Evolutionary conservation across 2,888 invertebrate species (phyloP).

Genomic region (Catocala nupta): DNA sequence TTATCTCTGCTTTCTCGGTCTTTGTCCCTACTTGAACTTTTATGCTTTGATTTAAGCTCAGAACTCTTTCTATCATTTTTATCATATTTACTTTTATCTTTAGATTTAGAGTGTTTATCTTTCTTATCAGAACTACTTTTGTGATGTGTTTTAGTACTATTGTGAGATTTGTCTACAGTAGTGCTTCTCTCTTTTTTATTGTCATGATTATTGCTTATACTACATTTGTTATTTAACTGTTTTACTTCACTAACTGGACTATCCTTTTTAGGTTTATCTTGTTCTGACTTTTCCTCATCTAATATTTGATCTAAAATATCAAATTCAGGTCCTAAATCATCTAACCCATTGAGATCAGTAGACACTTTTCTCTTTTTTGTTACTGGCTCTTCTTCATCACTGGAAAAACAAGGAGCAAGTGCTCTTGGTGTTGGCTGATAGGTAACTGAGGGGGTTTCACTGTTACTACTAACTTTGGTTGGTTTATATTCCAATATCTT

Average conservation of each 20-base stretch:
- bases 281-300: slow-evolving; percentile 76
- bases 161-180: slow-evolving; percentile 44
- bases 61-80: slow-evolving; percentile 56
- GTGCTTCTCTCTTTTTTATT: slow-evolving; percentile 42
- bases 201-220: slow-evolving; percentile 50
- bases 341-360: slow-evolving; percentile 77
- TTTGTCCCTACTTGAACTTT: slow-evolving; percentile 71
- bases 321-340: slow-evolving; percentile 83
- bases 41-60: slow-evolving; percentile 67
- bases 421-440: slow-evolving; percentile 83
- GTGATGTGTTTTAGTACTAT: slow-evolving; percentile 55
- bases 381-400: slow-evolving; percentile 83
- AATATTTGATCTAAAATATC: slow-evolving; percentile 84
- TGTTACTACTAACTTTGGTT: slow-evolving; percentile 68
- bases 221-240: slow-evolving; percentile 40
- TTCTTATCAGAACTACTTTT: slow-evolving; percentile 60
- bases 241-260: slow-evolving; percentile 31
- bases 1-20: slow-evolving; percentile 63
- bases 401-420: slow-evolving; percentile 81
- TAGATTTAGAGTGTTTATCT: slow-evolving; percentile 53
- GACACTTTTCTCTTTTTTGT: slow-evolving; percentile 75
- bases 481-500: slow-evolving; percentile 83
- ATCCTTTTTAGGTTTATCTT: slow-evolving; percentile 41
- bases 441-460: slow-evolving; percentile 65
- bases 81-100: slow-evolving; percentile 60